phyloP scores from a whole-genome alignment of 2,113 vertebrate genomes.

The Cyprinodon brontotheroides region DNA sequence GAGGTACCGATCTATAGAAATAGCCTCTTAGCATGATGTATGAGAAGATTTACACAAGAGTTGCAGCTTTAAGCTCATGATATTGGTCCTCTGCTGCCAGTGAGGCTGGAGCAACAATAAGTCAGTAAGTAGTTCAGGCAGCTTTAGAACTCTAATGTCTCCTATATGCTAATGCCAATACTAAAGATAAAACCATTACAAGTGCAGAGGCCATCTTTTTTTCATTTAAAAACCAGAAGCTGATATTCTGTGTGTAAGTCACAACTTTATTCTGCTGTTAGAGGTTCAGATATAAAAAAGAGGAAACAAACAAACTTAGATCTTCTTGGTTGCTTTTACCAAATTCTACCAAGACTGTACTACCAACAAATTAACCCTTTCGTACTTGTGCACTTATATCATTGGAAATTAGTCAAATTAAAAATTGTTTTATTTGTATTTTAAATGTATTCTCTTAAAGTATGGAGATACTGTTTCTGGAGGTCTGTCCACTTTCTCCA shows the following conservation, averaged over 20 bases:
- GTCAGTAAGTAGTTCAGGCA: slow-evolving; percentile 23
- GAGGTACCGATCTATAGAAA: slow-evolving; percentile 76
- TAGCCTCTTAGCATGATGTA: slow-evolving; percentile 72
- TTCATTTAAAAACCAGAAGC: neutral
- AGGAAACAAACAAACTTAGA: neutral
- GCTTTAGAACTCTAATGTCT: slow-evolving; percentile 25
- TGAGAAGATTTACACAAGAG: slow-evolving; percentile 36
- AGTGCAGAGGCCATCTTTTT: slow-evolving; percentile 18
- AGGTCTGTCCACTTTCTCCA: no score
- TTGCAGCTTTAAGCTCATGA: slow-evolving; percentile 29
- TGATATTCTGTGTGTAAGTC: neutral
- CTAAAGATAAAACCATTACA: slow-evolving; percentile 1
- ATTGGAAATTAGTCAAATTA: neutral
- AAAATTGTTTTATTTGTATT: neutral
- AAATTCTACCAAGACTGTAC: neutral
- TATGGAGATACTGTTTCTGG: neutral
- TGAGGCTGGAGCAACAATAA: slow-evolving; percentile 18
- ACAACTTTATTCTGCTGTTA: neutral
- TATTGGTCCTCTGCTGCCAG: slow-evolving; percentile 31
- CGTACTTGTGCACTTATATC: no score
- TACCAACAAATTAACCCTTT: no score
- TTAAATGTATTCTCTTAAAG: neutral
- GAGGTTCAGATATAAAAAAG: neutral
- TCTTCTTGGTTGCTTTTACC: neutral
- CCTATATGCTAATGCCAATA: slow-evolving; percentile 30